These are phyloP conservation scores for Chelon labrosus DNA, from an alignment of 2,797 vertebrate species.

Conservation along the genomic window DNA sequence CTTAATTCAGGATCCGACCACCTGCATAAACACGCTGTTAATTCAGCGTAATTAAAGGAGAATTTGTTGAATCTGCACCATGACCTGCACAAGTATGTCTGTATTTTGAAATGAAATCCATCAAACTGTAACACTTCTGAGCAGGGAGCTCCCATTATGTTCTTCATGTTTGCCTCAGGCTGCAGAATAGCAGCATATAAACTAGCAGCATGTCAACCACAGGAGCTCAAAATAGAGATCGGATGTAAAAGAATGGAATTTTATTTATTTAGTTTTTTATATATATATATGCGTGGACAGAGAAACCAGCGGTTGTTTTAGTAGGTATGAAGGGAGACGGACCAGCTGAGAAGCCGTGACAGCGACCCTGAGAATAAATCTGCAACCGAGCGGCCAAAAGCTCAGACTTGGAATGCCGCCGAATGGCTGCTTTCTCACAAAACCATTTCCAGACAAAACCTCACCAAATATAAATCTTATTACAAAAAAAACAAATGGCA, in stretches of 20 bases:
- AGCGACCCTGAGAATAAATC: neutral
- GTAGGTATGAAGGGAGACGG: neutral
- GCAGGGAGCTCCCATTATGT: no score
- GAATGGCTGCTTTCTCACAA: neutral
- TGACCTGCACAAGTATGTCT: no score
- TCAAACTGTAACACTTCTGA: no score
- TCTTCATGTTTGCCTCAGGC: no score
- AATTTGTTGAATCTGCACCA: neutral
- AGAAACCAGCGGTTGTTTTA: neutral
- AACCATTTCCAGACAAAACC: no score
- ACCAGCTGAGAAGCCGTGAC: neutral
- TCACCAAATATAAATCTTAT: neutral
- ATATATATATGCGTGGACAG: neutral
- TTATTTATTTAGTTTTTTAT: neutral
- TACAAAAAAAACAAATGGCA: neutral
- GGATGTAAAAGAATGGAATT: neutral
- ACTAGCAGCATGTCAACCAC: neutral
- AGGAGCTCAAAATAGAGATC: constrained; percentile 11
- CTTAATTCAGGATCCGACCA: neutral
- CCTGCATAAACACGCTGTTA: constrained; percentile 1
- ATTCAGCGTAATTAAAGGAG: neutral
- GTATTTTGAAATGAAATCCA: no score
- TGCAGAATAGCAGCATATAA: constrained; percentile 1
- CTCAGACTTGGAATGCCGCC: neutral
- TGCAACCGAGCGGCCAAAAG: neutral